phyloP scores from a whole-genome alignment of 2,797 vertebrate species.

The Zalophus californianus region DNA sequence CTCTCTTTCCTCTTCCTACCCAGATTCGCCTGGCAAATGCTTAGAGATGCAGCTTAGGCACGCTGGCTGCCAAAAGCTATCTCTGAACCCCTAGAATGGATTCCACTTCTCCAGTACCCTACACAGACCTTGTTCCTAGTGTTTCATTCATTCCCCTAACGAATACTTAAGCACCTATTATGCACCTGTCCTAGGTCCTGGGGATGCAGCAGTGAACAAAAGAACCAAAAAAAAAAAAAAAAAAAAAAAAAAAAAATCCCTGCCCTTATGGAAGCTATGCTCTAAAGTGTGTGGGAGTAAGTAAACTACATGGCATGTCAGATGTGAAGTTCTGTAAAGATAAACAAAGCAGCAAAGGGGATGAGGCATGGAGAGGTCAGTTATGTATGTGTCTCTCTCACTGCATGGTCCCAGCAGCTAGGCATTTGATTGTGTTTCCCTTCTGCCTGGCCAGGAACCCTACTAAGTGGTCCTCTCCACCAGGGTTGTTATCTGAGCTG shows the following conservation, averaged over 20 bases:
- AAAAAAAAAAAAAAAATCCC: neutral
- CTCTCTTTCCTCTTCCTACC: neutral
- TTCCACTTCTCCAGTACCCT: neutral
- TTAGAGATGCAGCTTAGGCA: neutral
- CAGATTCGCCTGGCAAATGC: neutral
- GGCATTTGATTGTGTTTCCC: neutral
- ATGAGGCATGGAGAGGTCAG: neutral
- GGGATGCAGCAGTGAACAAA: neutral
- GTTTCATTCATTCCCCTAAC: neutral
- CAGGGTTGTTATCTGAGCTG: neutral
- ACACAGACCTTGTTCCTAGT: neutral
- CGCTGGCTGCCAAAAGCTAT: neutral
- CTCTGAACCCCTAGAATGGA: neutral
- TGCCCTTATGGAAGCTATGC: neutral
- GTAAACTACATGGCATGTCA: neutral
- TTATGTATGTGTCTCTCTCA: neutral
- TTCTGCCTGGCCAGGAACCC: neutral
- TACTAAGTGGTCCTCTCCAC: neutral
- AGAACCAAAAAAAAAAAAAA: neutral
- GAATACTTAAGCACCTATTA: neutral
- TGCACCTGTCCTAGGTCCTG: neutral
- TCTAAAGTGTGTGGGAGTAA: neutral
- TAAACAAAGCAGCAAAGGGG: neutral
- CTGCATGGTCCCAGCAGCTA: neutral
- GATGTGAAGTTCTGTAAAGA: neutral